Evolutionary conservation across 2,113 vertebrate species (phyloP), one percentile per base, ranked within the genome.

Genomic region (Phyllostomus hastatus): DNA sequence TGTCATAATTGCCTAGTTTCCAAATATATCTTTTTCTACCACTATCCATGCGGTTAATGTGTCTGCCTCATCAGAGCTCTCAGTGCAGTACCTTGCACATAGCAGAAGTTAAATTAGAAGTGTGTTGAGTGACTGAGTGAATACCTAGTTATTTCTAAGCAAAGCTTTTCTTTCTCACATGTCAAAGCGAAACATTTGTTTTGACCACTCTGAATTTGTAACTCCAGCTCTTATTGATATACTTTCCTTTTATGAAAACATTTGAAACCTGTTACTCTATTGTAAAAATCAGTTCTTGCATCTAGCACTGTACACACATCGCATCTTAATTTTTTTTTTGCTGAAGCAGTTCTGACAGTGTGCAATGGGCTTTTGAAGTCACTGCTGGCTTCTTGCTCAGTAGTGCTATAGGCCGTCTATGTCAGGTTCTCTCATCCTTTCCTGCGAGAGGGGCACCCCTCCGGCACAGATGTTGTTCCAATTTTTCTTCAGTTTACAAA

Each of bases 401-500:
- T 22, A 48, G 54, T 10, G 61, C 87, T 46, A 9, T 54, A 76
- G 72, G 48, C 79, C 86, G 67, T 57, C 41, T 38, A 35, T 8
- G 7, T 52, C 84, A 84, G 82, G n/a, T 90, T 85, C 81, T 88
- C 46, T 73, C n/a, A 17, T 81, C 50, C 61, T 95, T 85, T 86
- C 67, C 35, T 50, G 3, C 11, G 8, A 43, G 28, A 20, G 7
- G 22, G 84, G 35, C 11, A 46, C 20, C 50, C 28, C 50, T 57
- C n/a, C 5, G 79, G 61, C 54, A 52, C 81, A 97, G 91, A 88
- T 70, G 46, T 79, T 78, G 69, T 96, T 82, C 66, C 67, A 79
- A 19, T 69, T 92, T 92, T 94, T 89, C 84, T 96, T 80, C 33
- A 14, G 28, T 89, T 97, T 93, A 67, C 82, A 91, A 96, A 95